phyloP scores from a whole-genome alignment of 1,140 invertebrate genomes.

The Gryllus bimaculatus region DNA sequence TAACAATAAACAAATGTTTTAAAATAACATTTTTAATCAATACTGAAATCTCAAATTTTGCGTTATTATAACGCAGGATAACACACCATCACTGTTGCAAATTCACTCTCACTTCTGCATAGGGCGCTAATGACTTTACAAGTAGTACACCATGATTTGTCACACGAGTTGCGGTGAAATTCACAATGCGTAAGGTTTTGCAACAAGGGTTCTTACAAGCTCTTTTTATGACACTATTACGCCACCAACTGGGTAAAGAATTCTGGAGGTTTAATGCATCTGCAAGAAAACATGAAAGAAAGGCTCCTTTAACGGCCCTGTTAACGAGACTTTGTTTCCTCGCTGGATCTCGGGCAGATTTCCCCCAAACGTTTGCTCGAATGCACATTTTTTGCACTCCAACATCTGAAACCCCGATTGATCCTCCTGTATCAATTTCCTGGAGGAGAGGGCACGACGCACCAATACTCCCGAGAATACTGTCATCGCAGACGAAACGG shows the following conservation, averaged over 20 bases:
- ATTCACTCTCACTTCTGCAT: conserved; percentile 6
- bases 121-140: conserved; percentile 13
- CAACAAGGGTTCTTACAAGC: conserved; percentile 21
- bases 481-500: conserved; percentile 21
- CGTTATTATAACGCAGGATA: too few species aligned
- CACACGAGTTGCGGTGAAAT: conserved; percentile 16
- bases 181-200: conserved; percentile 13
- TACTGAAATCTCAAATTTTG: too few species aligned
- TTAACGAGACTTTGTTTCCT: background rate
- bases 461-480: conserved; percentile 20
- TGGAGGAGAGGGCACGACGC: conserved; percentile 17
- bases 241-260: conserved; percentile 19
- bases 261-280: conserved; percentile 15
- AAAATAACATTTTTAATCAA: too few species aligned
- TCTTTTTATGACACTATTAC: conserved; percentile 11
- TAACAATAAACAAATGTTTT: too few species aligned
- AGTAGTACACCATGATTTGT: conserved; percentile 16
- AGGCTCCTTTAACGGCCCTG: background rate
- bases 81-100: background rate
- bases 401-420: conserved; percentile 18
- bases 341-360: background rate
- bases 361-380: background rate
- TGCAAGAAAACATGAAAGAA: conserved; percentile 18
- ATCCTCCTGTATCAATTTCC: conserved; percentile 20
- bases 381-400: conserved; percentile 19